Conservation (phyloP, 2,797 vertebrate genomes). For the Chloroceryle inda region DNA sequence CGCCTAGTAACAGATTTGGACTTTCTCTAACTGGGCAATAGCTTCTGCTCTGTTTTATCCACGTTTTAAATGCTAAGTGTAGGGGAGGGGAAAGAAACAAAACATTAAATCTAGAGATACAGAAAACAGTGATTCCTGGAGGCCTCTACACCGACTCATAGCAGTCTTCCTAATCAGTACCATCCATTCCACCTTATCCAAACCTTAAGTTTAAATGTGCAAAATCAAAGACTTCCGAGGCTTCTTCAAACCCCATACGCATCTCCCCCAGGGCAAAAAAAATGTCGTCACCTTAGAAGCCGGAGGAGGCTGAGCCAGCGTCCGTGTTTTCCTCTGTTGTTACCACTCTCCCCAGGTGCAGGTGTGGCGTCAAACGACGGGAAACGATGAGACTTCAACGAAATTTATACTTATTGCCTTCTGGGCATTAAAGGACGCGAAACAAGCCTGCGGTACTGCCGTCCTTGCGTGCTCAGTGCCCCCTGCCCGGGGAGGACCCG, state of each 20-base stretch:
- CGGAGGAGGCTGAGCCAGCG: neutral
- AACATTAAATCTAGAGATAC: neutral
- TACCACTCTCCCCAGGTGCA: rapidly evolving
- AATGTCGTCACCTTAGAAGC: neutral
- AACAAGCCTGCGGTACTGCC: neutral
- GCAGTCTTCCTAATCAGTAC: neutral
- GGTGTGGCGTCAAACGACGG: neutral
- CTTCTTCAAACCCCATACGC: neutral
- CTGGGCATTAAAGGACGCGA: rapidly evolving
- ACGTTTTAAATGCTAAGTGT: neutral
- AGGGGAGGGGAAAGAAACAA: neutral
- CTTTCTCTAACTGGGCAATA: neutral
- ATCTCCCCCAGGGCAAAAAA: neutral
- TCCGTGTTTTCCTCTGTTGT: neutral
- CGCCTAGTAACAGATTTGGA: neutral
- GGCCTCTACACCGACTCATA: rapidly evolving
- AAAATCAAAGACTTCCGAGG: neutral
- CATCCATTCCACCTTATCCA: neutral
- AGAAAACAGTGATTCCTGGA: neutral
- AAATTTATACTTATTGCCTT: neutral
- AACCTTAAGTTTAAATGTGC: neutral
- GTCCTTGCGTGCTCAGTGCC: neutral
- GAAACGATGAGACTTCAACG: rapidly evolving
- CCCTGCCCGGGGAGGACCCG: too few species aligned
- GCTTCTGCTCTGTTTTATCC: neutral